These are phyloP conservation scores for Diorhabda elongata DNA, from an alignment of 1,140 invertebrate species.

Conservation along the genomic window DNA sequence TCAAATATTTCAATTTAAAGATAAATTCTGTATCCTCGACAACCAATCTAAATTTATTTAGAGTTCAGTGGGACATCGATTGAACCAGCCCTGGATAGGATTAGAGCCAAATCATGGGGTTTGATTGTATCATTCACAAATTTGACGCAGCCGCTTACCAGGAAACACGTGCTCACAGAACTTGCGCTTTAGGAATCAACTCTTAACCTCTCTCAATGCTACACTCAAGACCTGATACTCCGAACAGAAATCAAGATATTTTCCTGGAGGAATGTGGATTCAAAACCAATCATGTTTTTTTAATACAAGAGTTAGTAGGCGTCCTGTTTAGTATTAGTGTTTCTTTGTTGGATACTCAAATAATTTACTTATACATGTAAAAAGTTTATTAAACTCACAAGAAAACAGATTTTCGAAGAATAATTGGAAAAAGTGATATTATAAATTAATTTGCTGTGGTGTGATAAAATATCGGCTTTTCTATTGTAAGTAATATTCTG, in stretches of 20 bases:
- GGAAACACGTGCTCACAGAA: constrained; percentile 15
- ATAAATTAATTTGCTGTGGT: too few species aligned
- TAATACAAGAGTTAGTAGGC: not conserved
- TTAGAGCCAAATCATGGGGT: constrained; percentile 11
- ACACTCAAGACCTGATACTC: not conserved
- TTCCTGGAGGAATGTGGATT: not conserved
- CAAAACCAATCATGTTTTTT: not conserved
- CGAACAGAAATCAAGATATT: not conserved
- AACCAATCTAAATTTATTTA: too few species aligned
- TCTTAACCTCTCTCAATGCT: constrained; percentile 11
- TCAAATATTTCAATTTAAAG: too few species aligned
- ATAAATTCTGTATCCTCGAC: too few species aligned
- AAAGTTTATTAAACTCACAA: too few species aligned
- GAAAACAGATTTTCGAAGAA: too few species aligned
- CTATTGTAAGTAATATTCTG: not conserved
- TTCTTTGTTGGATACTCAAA: not conserved
- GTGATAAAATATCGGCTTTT: too few species aligned
- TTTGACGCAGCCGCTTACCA: constrained; percentile 14
- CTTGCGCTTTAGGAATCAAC: constrained; percentile 5
- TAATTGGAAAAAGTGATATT: too few species aligned
- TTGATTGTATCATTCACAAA: constrained; percentile 17
- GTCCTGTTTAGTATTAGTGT: not conserved
- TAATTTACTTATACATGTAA: not conserved
- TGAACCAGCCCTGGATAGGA: constrained; percentile 10
- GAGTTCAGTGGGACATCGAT: not conserved